Conservation (phyloP, 2,888 invertebrate genomes). For the Ichneumoninae sp. region DNA sequence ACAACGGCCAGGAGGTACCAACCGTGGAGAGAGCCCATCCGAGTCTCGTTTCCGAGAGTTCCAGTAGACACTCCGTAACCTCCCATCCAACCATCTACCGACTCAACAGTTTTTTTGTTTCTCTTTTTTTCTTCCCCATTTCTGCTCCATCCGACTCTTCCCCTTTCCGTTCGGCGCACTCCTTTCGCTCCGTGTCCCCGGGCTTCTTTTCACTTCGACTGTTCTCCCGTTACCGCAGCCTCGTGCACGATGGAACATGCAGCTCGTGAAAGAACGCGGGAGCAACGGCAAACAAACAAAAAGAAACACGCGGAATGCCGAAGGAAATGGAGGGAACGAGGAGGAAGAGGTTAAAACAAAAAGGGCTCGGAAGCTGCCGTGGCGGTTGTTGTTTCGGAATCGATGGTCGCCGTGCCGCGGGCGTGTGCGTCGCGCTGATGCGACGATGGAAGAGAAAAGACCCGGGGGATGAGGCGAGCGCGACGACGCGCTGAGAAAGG, state of each 20-base stretch:
- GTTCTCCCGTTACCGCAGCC: slow-evolving; percentile 37
- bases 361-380: slow-evolving; percentile 29
- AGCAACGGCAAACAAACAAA: slow-evolving; percentile 40
- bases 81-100: slow-evolving; percentile 10
- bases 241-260: slow-evolving; percentile 46
- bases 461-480: not conserved
- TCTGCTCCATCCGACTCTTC: slow-evolving; percentile 40
- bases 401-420: slow-evolving; percentile 52
- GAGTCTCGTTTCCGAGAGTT: slow-evolving; percentile 64
- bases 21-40: slow-evolving; percentile 54
- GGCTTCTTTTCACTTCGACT: slow-evolving; percentile 56
- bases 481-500: slow-evolving; percentile 29
- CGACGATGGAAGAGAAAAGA: slow-evolving; percentile 35
- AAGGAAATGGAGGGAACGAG: slow-evolving; percentile 9
- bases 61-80: slow-evolving; percentile 39
- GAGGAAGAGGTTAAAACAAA: slow-evolving; percentile 8
- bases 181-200: slow-evolving; percentile 49
- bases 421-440: slow-evolving; percentile 16
- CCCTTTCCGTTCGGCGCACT: slow-evolving; percentile 24
- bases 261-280: slow-evolving; percentile 38
- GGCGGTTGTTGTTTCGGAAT: slow-evolving; percentile 60
- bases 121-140: slow-evolving; percentile 15
- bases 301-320: not conserved
- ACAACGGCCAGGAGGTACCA: slow-evolving; percentile 44
- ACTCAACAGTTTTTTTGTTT: slow-evolving; percentile 28